These are phyloP conservation scores for Orycteropus afer DNA, from an alignment of 2,113 vertebrate species.

Conservation along the genomic window DNA sequence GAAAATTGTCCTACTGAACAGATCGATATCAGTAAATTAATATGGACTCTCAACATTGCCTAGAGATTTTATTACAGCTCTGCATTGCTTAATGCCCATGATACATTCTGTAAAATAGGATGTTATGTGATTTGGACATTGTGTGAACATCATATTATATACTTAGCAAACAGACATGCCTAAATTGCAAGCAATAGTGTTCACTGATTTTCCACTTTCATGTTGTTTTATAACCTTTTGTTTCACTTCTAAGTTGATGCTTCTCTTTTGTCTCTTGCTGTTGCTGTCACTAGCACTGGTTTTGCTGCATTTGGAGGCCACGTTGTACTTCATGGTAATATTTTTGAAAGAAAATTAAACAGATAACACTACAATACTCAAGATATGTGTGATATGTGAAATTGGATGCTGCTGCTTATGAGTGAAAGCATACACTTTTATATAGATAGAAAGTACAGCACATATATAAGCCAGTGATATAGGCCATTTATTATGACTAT, in stretches of 20 bases:
- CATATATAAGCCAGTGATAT: no score
- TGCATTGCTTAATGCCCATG: not conserved
- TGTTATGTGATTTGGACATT: not conserved
- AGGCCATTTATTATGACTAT: no score
- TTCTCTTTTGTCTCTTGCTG: not conserved
- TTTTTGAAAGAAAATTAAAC: not conserved
- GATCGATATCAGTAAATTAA: not conserved
- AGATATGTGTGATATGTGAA: no score
- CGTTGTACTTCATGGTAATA: not conserved
- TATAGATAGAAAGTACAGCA: no score
- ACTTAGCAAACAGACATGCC: not conserved
- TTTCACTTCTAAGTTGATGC: not conserved
- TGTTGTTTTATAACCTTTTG: not conserved
- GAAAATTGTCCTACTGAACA: constrained; percentile 39
- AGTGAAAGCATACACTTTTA: no score
- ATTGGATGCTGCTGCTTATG: no score
- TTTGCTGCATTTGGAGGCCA: not conserved
- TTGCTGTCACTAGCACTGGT: not conserved
- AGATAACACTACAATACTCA: no score
- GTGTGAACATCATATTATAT: not conserved
- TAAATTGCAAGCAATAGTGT: not conserved
- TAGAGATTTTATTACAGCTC: not conserved
- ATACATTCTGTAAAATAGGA: not conserved
- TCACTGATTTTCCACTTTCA: not conserved
- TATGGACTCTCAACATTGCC: not conserved